Evolutionary conservation across 2,888 invertebrate genomes (phyloP).

Genomic region (Philonicus albiceps): DNA sequence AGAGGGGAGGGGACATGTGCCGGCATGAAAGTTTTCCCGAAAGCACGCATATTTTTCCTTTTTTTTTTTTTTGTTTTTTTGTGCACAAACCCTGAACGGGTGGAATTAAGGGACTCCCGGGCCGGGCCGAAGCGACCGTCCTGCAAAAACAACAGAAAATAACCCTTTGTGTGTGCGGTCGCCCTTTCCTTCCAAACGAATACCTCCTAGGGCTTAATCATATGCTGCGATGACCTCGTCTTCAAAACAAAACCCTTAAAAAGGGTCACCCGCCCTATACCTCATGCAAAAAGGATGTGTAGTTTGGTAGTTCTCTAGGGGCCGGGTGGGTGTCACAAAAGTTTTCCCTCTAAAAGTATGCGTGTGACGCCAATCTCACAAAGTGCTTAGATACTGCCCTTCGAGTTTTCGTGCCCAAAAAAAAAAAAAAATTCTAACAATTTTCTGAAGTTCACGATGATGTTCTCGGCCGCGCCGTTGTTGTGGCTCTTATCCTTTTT

Average conservation of each 20-base stretch:
- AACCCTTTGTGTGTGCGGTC: slow-evolving; percentile 10
- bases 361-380: slow-evolving; percentile 29
- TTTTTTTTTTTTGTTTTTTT: neutral
- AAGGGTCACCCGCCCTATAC: slow-evolving; percentile 17
- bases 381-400: slow-evolving; percentile 20
- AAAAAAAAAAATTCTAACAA: slow-evolving; percentile 17
- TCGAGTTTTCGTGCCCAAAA: neutral
- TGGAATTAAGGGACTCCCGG: neutral
- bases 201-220: slow-evolving; percentile 37
- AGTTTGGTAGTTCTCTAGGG: neutral
- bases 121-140: neutral
- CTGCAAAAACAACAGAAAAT: slow-evolving; percentile 19
- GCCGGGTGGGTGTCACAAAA: slow-evolving; percentile 6
- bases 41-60: slow-evolving; percentile 25
- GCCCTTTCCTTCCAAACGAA: slow-evolving; percentile 18
- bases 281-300: slow-evolving; percentile 19
- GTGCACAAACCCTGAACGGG: neutral
- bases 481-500: slow-evolving; percentile 7
- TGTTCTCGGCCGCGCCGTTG: neutral
- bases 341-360: slow-evolving; percentile 30
- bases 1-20: neutral
- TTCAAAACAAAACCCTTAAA: slow-evolving; percentile 40
- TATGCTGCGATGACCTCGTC: slow-evolving; percentile 40
- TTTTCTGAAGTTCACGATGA: slow-evolving; percentile 20
- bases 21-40: neutral